Evolutionary conservation across 1,140 invertebrate genomes (phyloP).

Genomic region (Drosophila busckii): DNA sequence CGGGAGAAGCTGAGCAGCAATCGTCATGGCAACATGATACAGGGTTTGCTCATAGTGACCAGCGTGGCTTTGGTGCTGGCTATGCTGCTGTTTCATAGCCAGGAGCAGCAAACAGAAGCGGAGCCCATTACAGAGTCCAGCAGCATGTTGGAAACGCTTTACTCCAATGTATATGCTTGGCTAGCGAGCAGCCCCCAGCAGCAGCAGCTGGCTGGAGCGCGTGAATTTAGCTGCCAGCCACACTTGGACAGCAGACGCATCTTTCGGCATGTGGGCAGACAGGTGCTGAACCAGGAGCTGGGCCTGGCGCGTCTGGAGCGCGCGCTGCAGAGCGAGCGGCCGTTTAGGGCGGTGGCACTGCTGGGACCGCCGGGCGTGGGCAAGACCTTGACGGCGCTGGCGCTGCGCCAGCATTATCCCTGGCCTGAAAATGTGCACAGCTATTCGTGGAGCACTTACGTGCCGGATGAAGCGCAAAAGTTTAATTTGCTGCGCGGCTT

Average conservation of each 20-base stretch:
- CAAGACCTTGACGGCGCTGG: constrained; percentile 36
- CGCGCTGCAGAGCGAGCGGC: background rate
- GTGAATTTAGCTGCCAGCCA: background rate
- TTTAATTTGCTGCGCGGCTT: constrained; percentile 50
- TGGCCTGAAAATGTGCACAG: constrained; percentile 63
- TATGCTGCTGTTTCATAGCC: constrained; percentile 20
- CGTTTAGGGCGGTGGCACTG: constrained; percentile 48
- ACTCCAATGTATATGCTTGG: background rate
- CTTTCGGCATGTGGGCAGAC: constrained; percentile 25
- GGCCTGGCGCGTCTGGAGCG: constrained; percentile 41
- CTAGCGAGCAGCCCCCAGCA: background rate
- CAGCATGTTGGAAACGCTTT: constrained; percentile 11
- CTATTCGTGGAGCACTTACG: constrained; percentile 61
- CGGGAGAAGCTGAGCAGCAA: constrained; percentile 20
- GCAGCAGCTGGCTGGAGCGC: background rate
- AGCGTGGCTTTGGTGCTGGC: constrained; percentile 6
- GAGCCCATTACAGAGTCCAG: background rate
- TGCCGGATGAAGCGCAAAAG: constrained; percentile 42
- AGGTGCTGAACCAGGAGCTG: constrained; percentile 53
- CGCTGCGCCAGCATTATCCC: constrained; percentile 41
- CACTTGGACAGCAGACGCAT: constrained; percentile 22
- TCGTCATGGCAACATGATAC: constrained; percentile 18
- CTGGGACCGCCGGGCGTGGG: constrained; percentile 61
- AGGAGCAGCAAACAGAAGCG: background rate
- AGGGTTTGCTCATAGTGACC: constrained; percentile 24